phyloP scores from a whole-genome alignment of 1,140 invertebrate genomes.

The Bradysia coprophila region DNA sequence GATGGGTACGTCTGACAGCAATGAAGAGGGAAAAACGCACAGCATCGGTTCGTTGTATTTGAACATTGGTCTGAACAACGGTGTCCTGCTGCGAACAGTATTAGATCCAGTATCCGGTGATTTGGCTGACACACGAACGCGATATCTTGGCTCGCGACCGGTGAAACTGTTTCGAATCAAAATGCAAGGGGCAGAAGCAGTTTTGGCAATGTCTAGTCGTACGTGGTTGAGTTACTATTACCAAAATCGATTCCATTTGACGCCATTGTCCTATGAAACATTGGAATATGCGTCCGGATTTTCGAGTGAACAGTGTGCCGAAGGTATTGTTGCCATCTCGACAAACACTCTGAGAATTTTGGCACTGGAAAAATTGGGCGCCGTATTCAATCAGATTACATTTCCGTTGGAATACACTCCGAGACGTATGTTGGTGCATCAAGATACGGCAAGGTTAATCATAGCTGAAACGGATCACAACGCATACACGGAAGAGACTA shows the following conservation, averaged over 20 bases:
- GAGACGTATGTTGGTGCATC: constrained; percentile 85
- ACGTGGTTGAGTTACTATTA: constrained; percentile 98
- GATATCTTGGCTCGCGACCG: constrained; percentile 85
- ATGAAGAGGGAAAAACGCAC: constrained; percentile 29
- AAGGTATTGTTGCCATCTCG: constrained; percentile 98
- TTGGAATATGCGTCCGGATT: constrained; percentile 94
- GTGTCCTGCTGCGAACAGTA: constrained; percentile 85
- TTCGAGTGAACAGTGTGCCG: constrained; percentile 83
- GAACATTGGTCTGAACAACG: constrained; percentile 96
- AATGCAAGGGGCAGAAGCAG: constrained; percentile 92
- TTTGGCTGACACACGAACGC: constrained; percentile 87
- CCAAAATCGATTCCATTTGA: constrained; percentile 91
- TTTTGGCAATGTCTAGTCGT: constrained; percentile 92
- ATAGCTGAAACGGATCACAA: constrained; percentile 97
- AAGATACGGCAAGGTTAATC: constrained; percentile 79
- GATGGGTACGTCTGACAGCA: constrained; percentile 37
- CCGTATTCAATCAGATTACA: constrained; percentile 92
- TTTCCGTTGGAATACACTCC: constrained; percentile 91
- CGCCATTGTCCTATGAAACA: constrained; percentile 89
- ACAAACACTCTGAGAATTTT: constrained; percentile 95
- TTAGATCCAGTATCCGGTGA: constrained; percentile 94
- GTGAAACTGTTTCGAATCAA: constrained; percentile 91
- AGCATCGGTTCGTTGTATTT: constrained; percentile 68
- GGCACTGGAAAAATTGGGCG: constrained; percentile 93
- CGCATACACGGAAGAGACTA: constrained; percentile 94